Evolutionary conservation across 2,797 vertebrate genomes (phyloP).

Genomic region (Hirundo rustica): DNA sequence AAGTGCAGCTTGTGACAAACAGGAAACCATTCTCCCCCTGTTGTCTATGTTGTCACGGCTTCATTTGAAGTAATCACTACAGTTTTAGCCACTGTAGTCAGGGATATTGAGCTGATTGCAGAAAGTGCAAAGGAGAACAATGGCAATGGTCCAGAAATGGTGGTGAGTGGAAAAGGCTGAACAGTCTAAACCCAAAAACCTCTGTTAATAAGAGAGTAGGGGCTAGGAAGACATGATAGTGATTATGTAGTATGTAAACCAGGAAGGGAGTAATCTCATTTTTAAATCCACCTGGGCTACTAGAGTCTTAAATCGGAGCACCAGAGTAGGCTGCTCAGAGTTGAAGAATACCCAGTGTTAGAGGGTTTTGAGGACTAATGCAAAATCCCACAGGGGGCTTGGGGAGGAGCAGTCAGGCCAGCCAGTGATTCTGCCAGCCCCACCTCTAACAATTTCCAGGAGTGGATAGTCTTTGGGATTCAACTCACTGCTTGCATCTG

Average conservation of each 20-base stretch:
- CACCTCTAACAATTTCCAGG: neutral
- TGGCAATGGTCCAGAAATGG: neutral
- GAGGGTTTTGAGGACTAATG: neutral
- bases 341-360: neutral
- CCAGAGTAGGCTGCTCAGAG: neutral
- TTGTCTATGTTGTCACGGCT: constrained; percentile 18
- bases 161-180: neutral
- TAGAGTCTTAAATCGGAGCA: neutral
- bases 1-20: constrained; percentile 23
- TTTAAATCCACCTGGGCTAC: neutral
- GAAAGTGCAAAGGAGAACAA: neutral
- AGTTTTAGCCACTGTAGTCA: neutral
- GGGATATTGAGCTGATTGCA: neutral
- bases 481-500: neutral
- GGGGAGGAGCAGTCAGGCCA: neutral
- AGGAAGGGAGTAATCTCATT: neutral
- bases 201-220: neutral
- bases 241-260: neutral
- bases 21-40: constrained; percentile 22
- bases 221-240: neutral
- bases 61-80: neutral
- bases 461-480: neutral
- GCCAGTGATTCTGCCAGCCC: neutral
- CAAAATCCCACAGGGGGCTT: neutral
- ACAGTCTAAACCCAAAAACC: neutral